Base-by-base conservation (phyloP, 2,113 vertebrate genomes). In the Megaleporinus macrocephalus region DNA sequence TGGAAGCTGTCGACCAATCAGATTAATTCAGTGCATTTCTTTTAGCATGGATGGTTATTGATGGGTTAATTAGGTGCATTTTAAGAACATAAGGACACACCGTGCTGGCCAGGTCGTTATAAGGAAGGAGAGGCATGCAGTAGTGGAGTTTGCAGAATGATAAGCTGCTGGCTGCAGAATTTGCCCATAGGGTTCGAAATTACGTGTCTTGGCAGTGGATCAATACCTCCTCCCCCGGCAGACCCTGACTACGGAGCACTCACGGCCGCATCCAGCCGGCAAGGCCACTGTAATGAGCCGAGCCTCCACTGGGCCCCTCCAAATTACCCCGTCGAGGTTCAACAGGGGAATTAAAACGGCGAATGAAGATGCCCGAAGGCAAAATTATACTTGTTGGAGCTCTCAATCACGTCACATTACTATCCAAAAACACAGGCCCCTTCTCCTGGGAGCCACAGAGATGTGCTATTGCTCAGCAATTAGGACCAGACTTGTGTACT, bases 381-480 rank as follows among this genome's bases (percentile, higher is more conserved):
- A 85, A 80, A 87, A 88, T 90, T 87, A 87, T 86, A 87, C 87
- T 88, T 82, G 89, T 88, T 86, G 86, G 90, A 87, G 79, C 86
- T 82, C 86, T 91, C 89, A 84, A 89, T 93, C 89, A 90, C 84
- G 77, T 69, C 86, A 83, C 79, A 91, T 92, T 91, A 90, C 86
- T 85, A 89, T 87, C 86, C 79, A 83, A 84, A 87, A 89, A 87
- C 72, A 81, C 69, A 55, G 62, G 12, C 65, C 44, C 49, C 59
- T 69, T 87, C 85, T 81, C 86, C 4, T 5, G 85, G 88, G 85
- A 81, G 73, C 82, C 81, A 33, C 24, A 41, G 72, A 81, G 80
- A 89, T 87, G 87, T 74, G 73, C 83, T 82, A 76, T 88, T 80
- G 76, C 88, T 88, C 87, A 86, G 89, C 89, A 90, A 87, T 90